Percentiles rank a stretch among this genome's conserved stretches.
phyloP scores from a whole-genome alignment of 1,140 invertebrate species.

The Drosophila azteca region DNA sequence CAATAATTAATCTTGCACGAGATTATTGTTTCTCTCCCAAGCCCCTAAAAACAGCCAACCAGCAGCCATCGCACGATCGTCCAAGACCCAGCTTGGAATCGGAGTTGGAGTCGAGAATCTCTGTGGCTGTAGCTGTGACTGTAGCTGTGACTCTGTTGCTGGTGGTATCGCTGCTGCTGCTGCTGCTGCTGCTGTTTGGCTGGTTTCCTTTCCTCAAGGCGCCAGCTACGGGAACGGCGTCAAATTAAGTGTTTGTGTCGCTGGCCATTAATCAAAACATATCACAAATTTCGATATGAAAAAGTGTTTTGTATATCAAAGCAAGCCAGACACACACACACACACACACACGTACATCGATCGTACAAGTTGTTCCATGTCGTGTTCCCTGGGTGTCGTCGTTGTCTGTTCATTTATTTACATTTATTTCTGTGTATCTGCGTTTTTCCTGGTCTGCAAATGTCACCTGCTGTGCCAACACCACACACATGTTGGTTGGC shows the following conservation, averaged over 20 bases:
- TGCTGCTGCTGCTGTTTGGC: constrained; percentile 40
- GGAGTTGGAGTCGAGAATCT: neutral
- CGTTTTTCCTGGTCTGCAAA: constrained; percentile 61
- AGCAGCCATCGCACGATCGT: constrained; percentile 37
- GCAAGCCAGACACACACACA: constrained; percentile 47
- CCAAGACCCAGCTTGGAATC: constrained; percentile 1
- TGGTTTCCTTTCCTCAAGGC: constrained; percentile 64
- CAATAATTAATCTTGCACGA: constrained; percentile 82
- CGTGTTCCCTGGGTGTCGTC: constrained; percentile 52
- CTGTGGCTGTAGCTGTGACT: constrained; percentile 18
- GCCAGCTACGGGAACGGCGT: constrained; percentile 76
- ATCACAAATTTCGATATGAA: constrained; percentile 82
- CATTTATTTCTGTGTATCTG: constrained; percentile 19
- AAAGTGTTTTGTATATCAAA: constrained; percentile 79
- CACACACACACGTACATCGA: constrained; percentile 17
- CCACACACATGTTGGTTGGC: constrained; percentile 62
- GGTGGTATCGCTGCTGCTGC: too few species aligned
- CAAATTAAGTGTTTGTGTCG: constrained; percentile 84
- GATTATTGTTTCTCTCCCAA: constrained; percentile 64
- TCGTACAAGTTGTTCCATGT: constrained; percentile 73
- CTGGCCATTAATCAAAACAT: constrained; percentile 82
- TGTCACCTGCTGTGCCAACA: constrained; percentile 82
- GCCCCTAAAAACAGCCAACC: constrained; percentile 41
- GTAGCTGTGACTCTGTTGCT: constrained; percentile 10
- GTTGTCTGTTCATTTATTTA: constrained; percentile 58